Evolutionary conservation across 2,888 invertebrate genomes (phyloP).

Genomic region (Nysson spinosus): DNA sequence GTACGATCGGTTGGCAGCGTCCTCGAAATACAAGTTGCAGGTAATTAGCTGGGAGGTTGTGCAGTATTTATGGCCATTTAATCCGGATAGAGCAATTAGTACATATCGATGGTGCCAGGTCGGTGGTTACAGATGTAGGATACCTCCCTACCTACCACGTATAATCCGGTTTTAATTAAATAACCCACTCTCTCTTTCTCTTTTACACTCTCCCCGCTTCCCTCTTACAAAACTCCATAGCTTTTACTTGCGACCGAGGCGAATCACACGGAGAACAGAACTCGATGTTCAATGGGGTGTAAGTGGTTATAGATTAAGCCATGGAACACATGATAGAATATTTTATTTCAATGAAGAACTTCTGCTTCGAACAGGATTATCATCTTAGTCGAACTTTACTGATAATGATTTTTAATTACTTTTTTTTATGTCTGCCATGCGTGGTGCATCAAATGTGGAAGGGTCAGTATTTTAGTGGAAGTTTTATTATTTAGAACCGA

Average conservation of each 20-base stretch:
- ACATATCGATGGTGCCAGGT: conserved; percentile 61
- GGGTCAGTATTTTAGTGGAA: too few relatives aligned
- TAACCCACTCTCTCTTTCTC: conserved; percentile 58
- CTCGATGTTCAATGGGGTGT: not conserved
- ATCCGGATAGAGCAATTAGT: conserved; percentile 70
- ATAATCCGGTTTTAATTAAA: conserved; percentile 77
- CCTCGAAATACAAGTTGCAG: conserved; percentile 44
- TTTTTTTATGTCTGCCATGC: too few relatives aligned
- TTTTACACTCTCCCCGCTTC: not conserved
- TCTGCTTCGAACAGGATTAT: too few relatives aligned
- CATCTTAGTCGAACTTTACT: too few relatives aligned
- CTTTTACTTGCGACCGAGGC: conserved; percentile 1
- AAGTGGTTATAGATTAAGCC: too few relatives aligned
- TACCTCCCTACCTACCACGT: conserved; percentile 51
- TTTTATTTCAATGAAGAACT: too few relatives aligned
- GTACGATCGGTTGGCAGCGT: conserved; percentile 12
- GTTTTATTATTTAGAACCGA: too few relatives aligned
- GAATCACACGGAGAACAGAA: conserved; percentile 20
- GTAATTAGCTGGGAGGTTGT: conserved; percentile 48
- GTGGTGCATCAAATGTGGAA: too few relatives aligned
- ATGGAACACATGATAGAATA: too few relatives aligned
- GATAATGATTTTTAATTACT: too few relatives aligned
- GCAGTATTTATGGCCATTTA: conserved; percentile 59
- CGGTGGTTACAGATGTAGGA: conserved; percentile 58
- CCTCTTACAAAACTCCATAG: conserved; percentile 4